phyloP scores from a whole-genome alignment of 2,797 vertebrate genomes.

The Tragopan temminckii region DNA sequence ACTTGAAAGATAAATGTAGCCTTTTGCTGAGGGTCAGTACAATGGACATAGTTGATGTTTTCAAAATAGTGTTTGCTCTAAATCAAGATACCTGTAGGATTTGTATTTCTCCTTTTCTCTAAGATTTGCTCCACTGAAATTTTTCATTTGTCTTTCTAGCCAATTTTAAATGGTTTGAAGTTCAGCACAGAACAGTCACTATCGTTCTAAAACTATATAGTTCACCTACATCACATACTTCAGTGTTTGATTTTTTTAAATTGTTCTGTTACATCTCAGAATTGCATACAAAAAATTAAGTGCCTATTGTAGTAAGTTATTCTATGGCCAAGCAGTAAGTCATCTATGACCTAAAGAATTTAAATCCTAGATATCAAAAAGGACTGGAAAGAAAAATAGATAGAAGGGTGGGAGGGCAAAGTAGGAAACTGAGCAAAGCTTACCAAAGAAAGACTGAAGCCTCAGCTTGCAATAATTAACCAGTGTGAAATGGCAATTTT shows the following conservation, averaged over 20 bases:
- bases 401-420: background rate
- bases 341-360: background rate
- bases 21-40: background rate
- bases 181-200: background rate
- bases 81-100: background rate
- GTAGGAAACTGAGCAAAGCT: conserved; percentile 36
- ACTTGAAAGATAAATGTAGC: background rate
- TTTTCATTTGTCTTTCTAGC: background rate
- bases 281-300: background rate
- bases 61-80: background rate
- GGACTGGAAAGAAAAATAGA: background rate
- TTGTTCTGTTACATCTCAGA: background rate
- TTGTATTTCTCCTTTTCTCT: background rate
- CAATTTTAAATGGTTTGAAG: background rate
- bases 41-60: background rate
- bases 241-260: background rate
- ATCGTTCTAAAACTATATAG: background rate
- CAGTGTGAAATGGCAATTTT: conserved; percentile 14
- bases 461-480: conserved; percentile 18
- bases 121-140: background rate
- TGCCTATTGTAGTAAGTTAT: background rate
- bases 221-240: background rate
- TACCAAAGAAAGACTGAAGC: conserved; percentile 16
- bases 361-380: background rate
- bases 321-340: background rate